Evolutionary conservation across 2,888 invertebrate genomes (phyloP).

Genomic region (Tinea trinotella): DNA sequence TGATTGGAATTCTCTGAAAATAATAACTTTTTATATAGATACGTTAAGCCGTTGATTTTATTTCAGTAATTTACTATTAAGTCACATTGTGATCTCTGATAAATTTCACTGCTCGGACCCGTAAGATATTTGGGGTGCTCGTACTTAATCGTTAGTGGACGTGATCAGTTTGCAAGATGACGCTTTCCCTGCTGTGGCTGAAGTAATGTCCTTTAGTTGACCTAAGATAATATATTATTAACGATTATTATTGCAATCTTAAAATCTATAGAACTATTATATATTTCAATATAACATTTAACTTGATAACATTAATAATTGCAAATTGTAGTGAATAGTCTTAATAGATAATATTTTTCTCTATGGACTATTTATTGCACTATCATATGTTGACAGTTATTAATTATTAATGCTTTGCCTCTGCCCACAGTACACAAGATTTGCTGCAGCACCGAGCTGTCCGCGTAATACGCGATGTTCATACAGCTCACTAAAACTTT

Average conservation of each 20-base stretch:
- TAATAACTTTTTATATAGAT: background rate
- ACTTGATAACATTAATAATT: too few relatives aligned
- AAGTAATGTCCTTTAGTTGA: background rate
- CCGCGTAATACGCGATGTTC: too few relatives aligned
- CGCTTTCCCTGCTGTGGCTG: background rate
- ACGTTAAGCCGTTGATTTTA: background rate
- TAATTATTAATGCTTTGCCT: too few relatives aligned
- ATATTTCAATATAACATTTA: too few relatives aligned
- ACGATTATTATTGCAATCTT: background rate
- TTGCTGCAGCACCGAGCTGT: too few relatives aligned
- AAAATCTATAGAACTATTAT: too few relatives aligned
- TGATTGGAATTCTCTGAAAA: background rate
- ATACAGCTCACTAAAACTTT: too few relatives aligned
- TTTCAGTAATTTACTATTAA: background rate
- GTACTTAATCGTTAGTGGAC: conserved; percentile 2
- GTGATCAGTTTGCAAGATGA: background rate
- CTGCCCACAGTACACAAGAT: too few relatives aligned
- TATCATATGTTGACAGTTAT: too few relatives aligned
- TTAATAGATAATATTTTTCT: too few relatives aligned
- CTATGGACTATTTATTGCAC: too few relatives aligned
- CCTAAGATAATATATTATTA: background rate
- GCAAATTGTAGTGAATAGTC: too few relatives aligned
- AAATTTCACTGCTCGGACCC: conserved; percentile 7
- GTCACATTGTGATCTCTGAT: conserved; percentile 2
- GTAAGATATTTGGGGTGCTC: background rate